Percentiles rank a stretch among this genome's conserved stretches.
These are phyloP conservation scores for Prionailurus bengalensis DNA, from an alignment of 2,113 vertebrate genomes.

Conservation along the genomic window DNA sequence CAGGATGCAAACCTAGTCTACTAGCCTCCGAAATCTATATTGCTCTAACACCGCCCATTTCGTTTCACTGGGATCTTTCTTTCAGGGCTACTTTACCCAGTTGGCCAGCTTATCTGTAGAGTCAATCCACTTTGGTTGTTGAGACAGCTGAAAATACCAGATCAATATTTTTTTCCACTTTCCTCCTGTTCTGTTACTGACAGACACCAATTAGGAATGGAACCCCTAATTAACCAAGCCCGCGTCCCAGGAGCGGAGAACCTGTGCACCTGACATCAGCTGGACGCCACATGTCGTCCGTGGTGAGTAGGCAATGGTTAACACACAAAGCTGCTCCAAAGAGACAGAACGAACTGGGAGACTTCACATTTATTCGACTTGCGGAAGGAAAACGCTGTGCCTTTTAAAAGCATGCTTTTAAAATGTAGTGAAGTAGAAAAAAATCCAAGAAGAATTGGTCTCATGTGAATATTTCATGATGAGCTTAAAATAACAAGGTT, in stretches of 20 bases:
- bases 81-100: neutral
- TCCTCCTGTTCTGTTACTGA: neutral
- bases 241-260: accelerated
- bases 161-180: neutral
- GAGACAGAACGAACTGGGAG: neutral
- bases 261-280: neutral
- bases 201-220: neutral
- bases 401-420: slow-evolving; percentile 44
- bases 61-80: neutral
- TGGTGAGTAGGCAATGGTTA: neutral
- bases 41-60: neutral
- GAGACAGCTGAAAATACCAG: neutral
- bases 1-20: neutral
- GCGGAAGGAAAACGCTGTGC: neutral
- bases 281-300: neutral
- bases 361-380: neutral
- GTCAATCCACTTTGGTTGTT: neutral
- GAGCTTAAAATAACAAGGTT: slow-evolving; percentile 58
- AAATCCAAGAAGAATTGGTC: neutral
- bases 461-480: neutral
- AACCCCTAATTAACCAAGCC: neutral
- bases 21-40: neutral
- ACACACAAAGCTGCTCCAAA: neutral
- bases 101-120: neutral
- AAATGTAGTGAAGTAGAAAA: slow-evolving; percentile 41